A percentile compares a stretch with the other conserved stretches of the same genome.
Conservation (phyloP, 2,113 vertebrate genomes). For the Gymnorhina tibicen region DNA sequence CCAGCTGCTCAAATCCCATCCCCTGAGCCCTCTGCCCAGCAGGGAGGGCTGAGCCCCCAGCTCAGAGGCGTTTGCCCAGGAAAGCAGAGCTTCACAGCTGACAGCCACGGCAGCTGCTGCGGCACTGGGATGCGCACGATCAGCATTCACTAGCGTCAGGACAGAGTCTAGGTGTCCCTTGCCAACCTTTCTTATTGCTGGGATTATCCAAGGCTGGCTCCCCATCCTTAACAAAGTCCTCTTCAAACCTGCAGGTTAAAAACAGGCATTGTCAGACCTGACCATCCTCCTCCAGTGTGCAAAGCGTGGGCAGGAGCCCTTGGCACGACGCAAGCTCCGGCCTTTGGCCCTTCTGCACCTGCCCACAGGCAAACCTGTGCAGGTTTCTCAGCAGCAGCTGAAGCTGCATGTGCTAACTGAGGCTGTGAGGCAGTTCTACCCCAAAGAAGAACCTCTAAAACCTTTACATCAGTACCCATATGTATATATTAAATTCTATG, state of each 20-base stretch:
- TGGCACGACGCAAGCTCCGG: neutral
- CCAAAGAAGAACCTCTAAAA: conserved; percentile 11
- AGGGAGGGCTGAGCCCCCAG: conserved; percentile 17
- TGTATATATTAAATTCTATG: neutral
- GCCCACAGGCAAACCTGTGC: neutral
- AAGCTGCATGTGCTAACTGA: neutral
- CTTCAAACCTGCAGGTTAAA: conserved; percentile 71
- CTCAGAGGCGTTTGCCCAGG: neutral
- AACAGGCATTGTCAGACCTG: conserved; percentile 53
- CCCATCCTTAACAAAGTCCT: conserved; percentile 68
- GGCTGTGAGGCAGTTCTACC: conserved; percentile 29
- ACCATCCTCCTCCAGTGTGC: neutral
- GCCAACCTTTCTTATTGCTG: conserved; percentile 71
- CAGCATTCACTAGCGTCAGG: conserved; percentile 2
- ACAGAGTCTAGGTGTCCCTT: conserved; percentile 48
- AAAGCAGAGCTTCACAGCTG: conserved; percentile 6
- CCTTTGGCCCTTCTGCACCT: neutral
- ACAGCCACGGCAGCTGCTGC: neutral
- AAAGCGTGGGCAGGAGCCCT: conserved; percentile 3
- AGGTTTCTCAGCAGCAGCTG: conserved; percentile 8
- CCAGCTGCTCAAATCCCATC: conserved; percentile 20
- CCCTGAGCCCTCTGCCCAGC: conserved; percentile 28
- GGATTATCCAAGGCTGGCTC: conserved; percentile 66
- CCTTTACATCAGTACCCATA: neutral
- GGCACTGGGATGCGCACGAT: neutral